Conservation (phyloP, 2,797 vertebrate species). For the Paedocypris micromegethes region DNA sequence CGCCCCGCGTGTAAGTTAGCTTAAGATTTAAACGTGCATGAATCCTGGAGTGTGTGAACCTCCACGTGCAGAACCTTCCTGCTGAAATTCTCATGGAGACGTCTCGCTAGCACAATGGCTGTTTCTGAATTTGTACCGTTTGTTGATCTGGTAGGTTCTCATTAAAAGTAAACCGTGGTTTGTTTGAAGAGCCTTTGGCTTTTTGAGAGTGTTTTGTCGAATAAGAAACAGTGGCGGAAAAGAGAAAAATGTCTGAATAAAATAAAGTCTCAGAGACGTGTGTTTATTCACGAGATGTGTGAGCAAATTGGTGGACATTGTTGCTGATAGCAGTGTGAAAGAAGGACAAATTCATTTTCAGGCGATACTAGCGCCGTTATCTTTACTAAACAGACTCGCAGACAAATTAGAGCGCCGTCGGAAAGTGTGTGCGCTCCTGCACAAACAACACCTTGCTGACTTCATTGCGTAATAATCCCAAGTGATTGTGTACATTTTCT, state of each 20-base stretch:
- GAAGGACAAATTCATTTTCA: slow-evolving; percentile 34
- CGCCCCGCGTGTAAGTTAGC: background rate
- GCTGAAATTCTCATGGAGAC: too few relatives aligned
- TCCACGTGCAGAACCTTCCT: too few relatives aligned
- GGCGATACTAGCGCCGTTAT: slow-evolving; percentile 34
- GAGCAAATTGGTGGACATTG: slow-evolving; percentile 29
- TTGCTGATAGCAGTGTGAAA: slow-evolving; percentile 5
- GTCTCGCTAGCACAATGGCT: background rate
- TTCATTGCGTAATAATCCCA: slow-evolving; percentile 10
- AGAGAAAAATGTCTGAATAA: slow-evolving; percentile 6
- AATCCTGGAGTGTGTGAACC: too few relatives aligned
- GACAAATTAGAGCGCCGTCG: slow-evolving; percentile 41
- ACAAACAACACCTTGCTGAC: slow-evolving; percentile 5
- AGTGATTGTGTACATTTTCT: background rate
- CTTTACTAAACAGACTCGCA: slow-evolving; percentile 43
- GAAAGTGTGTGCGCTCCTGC: slow-evolving; percentile 9
- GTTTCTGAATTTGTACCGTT: background rate
- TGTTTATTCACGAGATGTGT: slow-evolving; percentile 26
- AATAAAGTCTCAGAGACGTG: slow-evolving; percentile 26
- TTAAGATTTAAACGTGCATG: background rate
- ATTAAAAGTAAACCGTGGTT: background rate
- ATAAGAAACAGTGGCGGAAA: slow-evolving; percentile 13
- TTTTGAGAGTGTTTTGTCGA: slow-evolving; percentile 10
- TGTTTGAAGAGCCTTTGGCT: background rate
- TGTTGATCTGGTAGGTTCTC: background rate